Percentiles rank a stretch among this genome's conserved stretches.
phyloP scores from a whole-genome alignment of 2,797 vertebrate species.

The Lateolabrax maculatus region DNA sequence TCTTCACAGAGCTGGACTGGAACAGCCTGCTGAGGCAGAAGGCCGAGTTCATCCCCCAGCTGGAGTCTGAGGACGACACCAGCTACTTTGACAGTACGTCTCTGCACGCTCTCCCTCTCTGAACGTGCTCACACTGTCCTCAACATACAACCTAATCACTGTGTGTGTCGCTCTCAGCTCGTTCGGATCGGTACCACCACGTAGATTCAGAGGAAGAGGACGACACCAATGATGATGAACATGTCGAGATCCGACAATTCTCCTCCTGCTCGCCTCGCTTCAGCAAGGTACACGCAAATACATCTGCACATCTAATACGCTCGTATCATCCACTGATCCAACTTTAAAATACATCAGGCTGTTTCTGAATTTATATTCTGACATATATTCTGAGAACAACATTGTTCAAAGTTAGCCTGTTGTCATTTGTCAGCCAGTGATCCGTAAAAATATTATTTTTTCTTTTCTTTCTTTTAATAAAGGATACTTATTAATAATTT shows the following conservation, averaged over 20 bases:
- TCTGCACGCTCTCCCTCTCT: neutral
- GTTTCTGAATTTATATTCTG: too few species aligned
- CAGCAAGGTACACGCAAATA: constrained; percentile 88
- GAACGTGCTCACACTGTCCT: neutral
- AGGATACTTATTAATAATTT: too few species aligned
- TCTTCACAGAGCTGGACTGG: constrained; percentile 97
- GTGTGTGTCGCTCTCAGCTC: constrained; percentile 83
- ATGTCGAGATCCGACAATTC: constrained; percentile 95
- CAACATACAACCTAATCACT: neutral
- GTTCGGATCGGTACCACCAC: constrained; percentile 94
- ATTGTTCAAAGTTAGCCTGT: too few species aligned
- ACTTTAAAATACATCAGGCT: neutral
- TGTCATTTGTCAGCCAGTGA: too few species aligned
- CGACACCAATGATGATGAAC: constrained; percentile 96
- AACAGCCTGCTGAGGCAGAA: constrained; percentile 97
- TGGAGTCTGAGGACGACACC: constrained; percentile 98
- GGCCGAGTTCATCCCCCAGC: constrained; percentile 97
- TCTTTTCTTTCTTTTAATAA: too few species aligned
- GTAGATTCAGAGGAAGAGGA: constrained; percentile 97
- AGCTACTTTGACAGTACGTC: constrained; percentile 97
- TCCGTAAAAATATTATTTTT: too few species aligned
- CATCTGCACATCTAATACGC: neutral
- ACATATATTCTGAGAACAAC: too few species aligned
- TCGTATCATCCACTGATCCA: too few species aligned
- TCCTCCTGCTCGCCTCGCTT: constrained; percentile 97